A percentile compares a stretch with the other conserved stretches of the same genome.
Conservation (phyloP, 1,140 invertebrate species). For the Drosophila bocqueti region DNA sequence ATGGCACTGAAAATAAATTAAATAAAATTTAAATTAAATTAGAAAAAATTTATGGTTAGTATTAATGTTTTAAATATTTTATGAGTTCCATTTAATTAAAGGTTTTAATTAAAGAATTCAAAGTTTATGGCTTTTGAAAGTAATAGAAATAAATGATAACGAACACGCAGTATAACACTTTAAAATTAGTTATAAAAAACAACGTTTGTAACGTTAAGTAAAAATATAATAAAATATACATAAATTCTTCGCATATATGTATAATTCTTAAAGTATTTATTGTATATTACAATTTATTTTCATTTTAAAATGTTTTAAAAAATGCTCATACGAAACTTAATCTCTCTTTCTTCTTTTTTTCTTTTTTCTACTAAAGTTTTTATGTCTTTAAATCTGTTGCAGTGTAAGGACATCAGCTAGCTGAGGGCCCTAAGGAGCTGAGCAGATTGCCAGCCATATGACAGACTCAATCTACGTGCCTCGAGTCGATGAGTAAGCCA, state of each 20-base stretch:
- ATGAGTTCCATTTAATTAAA: neutral
- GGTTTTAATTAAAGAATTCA: neutral
- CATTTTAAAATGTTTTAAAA: neutral
- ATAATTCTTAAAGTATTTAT: neutral
- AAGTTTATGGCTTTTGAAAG: neutral
- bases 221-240: neutral
- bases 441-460: constrained; percentile 47
- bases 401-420: constrained; percentile 26
- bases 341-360: neutral
- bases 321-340: neutral
- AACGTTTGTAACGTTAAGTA: neutral
- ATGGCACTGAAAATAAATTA: constrained; percentile 11
- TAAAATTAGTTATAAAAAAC: neutral
- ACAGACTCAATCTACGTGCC: constrained; percentile 54
- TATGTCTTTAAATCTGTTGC: neutral
- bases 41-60: too few relatives aligned
- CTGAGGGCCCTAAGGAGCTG: constrained; percentile 39
- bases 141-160: neutral
- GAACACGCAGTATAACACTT: neutral
- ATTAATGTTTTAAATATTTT: neutral
- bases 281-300: neutral
- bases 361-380: too few relatives aligned
- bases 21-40: neutral
- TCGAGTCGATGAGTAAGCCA: constrained; percentile 43
- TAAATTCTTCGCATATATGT: neutral